Evolutionary conservation across 2,888 invertebrate genomes (phyloP), one percentile per base, ranked within the genome.

Genomic region (Heterodera filipjevi): DNA sequence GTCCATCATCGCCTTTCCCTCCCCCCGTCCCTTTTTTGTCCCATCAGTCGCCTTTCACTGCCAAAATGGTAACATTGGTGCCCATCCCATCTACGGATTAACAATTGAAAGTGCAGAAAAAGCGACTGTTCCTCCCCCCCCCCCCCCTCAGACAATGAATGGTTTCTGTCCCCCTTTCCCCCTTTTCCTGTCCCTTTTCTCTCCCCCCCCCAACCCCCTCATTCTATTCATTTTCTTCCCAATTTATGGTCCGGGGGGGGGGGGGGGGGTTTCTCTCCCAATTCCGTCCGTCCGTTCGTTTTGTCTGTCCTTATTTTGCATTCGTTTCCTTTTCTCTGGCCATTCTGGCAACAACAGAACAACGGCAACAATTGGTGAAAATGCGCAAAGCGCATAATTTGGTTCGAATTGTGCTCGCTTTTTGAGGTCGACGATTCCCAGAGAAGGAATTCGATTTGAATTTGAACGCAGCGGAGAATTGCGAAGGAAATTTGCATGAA

Each of bases 11-110:
- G n/a, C 39, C 39, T 12, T 39, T 39, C 66, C 33, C 66, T 27
- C 66, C 66, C 66, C 30, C 66, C 33, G 3, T 33, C 14, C 22
- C 33, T 5, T 8, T 83, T 81, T 46, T 71, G 77, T 16, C 53
- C 78, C 39, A 77, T 32, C 33, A 16, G 19, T 68, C 68, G 68
- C 66, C 10, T 66, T 66, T 35, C 16, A 6, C 12, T 46, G 33
- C 33, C 59, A 71, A 77, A 68, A 68, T 33, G 68, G 68, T 33
- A 68, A 68, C 68, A 68, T 12, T 22, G 33, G 16, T 49, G 49
- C 16, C 49, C 49, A 19, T 6, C 59, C 59, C 59, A 27, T n/a
- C n/a, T 59, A 27, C 32, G 68, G 35, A 68, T 68, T 68, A 35
- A 35, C 33, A 68, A 68, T 68, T 68, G 68, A 68, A 68, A 16